Base-by-base conservation (phyloP, 2,113 vertebrate genomes). In the Microtus montanus region DNA sequence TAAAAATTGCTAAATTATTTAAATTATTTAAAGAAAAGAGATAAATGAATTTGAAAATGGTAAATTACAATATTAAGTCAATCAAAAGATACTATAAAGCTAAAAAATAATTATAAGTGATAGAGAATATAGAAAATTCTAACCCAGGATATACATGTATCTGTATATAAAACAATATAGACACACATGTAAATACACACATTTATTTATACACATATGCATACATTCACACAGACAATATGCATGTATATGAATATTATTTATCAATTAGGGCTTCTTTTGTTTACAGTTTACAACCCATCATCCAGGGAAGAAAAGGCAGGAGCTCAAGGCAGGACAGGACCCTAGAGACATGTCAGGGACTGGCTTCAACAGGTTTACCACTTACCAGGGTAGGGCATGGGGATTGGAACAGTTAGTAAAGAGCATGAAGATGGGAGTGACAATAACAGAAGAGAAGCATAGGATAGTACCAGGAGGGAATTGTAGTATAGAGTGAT, bases 401-500 rank as follows among this genome's bases (percentile, higher is more conserved):
- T 58, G 54, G 54, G 54, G 54, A 20, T 20, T 58, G 54, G 54
- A 20, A 6, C 19, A 58, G 1, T 58, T 20, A 20, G 17, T 58
- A 20, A 20, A 6, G 17, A 58, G 19, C 54, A 58, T 20, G 19
- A 7, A 58, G 54, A 58, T 5, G 0, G 0, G 0, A 20, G 19
- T 58, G 54, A 58, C 0, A 58, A 58, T 58, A 58, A 58, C 19
- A 19, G 19, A 58, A 19, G 5, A 58, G 17, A 58, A 58, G 54
- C 54, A 19, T 19, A 58, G 54, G 54, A 19, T 19, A 19, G 17
- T 17, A 20, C 17, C 15, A 19, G 54, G 54, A 54, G 54, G 54
- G 54, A 19, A 17, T 2, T 58, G 13, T 20, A 58, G 54, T 58
- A 19, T 0, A 58, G 54, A 58, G 5, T 58, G 54, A 58, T 7